Percentiles rank a stretch among this genome's conserved stretches.
These are phyloP conservation scores for Dendrolimus pini DNA, from an alignment of 2,888 invertebrate genomes.

Conservation along the genomic window DNA sequence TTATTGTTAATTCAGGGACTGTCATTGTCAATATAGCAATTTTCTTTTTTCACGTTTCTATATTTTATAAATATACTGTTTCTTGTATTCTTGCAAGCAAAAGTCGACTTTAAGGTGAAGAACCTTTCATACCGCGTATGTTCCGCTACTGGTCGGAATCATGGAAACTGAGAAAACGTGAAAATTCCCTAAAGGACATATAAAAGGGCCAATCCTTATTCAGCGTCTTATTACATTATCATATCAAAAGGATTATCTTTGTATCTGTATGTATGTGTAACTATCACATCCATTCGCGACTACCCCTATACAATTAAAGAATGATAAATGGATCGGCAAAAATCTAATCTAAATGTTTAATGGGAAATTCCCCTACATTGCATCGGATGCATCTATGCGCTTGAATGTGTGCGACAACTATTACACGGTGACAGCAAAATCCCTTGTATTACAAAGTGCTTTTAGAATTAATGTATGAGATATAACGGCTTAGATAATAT, in stretches of 20 bases:
- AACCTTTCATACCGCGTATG: too few species aligned
- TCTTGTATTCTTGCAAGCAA: too few species aligned
- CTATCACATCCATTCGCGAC: slow-evolving; percentile 48
- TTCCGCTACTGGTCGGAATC: too few species aligned
- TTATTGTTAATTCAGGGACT: too few species aligned
- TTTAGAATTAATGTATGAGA: neutral
- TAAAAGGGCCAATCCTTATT: slow-evolving; percentile 1
- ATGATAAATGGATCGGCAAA: slow-evolving; percentile 73
- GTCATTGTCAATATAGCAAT: too few species aligned
- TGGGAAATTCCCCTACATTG: slow-evolving; percentile 66
- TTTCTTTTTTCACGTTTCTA: too few species aligned
- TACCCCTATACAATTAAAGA: slow-evolving; percentile 66
- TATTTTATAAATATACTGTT: too few species aligned
- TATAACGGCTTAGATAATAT: too few species aligned
- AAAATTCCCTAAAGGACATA: neutral
- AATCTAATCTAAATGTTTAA: slow-evolving; percentile 77
- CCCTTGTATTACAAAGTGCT: neutral
- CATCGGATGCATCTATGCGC: slow-evolving; percentile 27
- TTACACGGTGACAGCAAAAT: neutral
- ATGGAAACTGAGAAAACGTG: neutral
- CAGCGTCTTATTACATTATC: slow-evolving; percentile 60
- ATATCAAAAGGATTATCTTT: slow-evolving; percentile 63
- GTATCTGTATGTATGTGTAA: slow-evolving; percentile 40
- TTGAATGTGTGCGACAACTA: slow-evolving; percentile 9
- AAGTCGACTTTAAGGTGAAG: too few species aligned